These are phyloP conservation scores for Torymus auratus DNA, from an alignment of 2,888 invertebrate species.

Conservation along the genomic window DNA sequence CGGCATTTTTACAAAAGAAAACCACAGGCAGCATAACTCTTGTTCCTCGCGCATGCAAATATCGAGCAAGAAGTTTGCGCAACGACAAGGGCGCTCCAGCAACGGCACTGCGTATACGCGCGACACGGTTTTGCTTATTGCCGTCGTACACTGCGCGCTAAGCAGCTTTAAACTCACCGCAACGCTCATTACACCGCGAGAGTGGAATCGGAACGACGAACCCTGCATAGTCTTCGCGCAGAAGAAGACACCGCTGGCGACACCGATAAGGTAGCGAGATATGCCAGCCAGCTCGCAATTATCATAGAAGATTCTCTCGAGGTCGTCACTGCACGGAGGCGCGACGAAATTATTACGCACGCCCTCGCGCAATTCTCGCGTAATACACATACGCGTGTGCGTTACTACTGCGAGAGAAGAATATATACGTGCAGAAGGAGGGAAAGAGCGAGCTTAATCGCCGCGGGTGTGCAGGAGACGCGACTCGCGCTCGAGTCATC, in stretches of 20 bases:
- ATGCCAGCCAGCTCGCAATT: background rate
- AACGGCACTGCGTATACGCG: background rate
- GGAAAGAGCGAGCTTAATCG: background rate
- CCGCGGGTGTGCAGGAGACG: background rate
- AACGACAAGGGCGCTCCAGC: slow-evolving; percentile 3
- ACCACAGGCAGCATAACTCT: background rate
- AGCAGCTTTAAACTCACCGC: slow-evolving; percentile 17
- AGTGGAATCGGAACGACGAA: slow-evolving; percentile 5
- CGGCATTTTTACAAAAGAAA: too few relatives aligned
- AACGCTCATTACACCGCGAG: background rate
- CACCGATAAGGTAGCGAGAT: too few relatives aligned
- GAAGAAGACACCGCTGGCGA: background rate
- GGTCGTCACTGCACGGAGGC: background rate
- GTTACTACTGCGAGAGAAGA: too few relatives aligned
- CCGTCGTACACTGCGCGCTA: background rate
- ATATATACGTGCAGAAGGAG: too few relatives aligned
- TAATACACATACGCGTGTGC: background rate
- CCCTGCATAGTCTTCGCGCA: background rate
- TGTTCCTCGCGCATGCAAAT: slow-evolving; percentile 27
- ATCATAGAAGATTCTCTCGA: slow-evolving; percentile 10
- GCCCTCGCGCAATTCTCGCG: background rate
- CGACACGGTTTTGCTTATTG: slow-evolving; percentile 18
- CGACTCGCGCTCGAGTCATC: slow-evolving; percentile 11
- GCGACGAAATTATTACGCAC: background rate
- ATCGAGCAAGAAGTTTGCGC: slow-evolving; percentile 9